Evolutionary conservation across 2,797 vertebrate genomes (phyloP).

Genomic region (Percopsis omiscomaycus): DNA sequence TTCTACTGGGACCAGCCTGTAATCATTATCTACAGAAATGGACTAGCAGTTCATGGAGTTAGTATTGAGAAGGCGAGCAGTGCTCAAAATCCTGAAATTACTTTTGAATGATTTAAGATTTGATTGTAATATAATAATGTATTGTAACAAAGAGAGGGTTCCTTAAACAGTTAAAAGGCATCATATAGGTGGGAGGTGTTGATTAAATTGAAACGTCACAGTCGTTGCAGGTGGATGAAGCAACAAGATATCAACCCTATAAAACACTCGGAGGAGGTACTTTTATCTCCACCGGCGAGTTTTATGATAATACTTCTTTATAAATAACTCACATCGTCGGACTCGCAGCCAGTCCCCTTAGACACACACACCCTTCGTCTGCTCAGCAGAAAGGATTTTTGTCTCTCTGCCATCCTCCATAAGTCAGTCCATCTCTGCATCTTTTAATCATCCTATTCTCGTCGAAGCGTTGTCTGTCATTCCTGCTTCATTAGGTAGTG

Average conservation of each 20-base stretch:
- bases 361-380: slow-evolving; percentile 43
- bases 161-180: slow-evolving; percentile 8
- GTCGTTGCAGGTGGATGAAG: background rate
- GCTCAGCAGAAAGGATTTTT: slow-evolving; percentile 24
- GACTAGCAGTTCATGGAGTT: background rate
- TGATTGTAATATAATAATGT: too few relatives aligned
- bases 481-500: slow-evolving; percentile 5
- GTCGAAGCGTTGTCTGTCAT: slow-evolving; percentile 24
- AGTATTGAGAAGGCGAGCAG: background rate
- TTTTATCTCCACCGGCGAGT: slow-evolving; percentile 9
- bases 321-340: slow-evolving; percentile 21
- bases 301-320: slow-evolving; percentile 13
- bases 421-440: background rate
- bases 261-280: slow-evolving; percentile 5
- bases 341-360: slow-evolving; percentile 32
- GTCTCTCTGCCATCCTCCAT: slow-evolving; percentile 6
- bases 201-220: slow-evolving; percentile 17
- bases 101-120: too few relatives aligned
- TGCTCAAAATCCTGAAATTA: background rate
- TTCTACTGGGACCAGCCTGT: background rate
- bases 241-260: background rate
- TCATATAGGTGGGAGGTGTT: background rate
- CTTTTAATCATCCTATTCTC: slow-evolving; percentile 27
- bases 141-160: background rate
- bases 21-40: background rate